Base-by-base conservation (phyloP, 53 echinoderm and acorn worm genomes). In the Luidia sarsii region DNA sequence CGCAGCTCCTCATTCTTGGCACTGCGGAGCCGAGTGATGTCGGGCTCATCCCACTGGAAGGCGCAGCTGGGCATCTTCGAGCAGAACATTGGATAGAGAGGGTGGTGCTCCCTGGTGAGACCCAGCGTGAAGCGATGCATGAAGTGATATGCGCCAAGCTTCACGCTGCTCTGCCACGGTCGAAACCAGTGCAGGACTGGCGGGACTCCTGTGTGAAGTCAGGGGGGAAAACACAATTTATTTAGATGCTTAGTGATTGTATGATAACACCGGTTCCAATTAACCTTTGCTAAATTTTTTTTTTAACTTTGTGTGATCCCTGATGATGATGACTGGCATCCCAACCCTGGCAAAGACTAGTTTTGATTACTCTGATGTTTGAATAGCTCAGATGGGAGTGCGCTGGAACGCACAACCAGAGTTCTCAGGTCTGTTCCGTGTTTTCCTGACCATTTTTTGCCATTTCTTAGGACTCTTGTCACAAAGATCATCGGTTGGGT, bases 91-190 rank as follows among this genome's bases (percentile, higher is more conserved):
- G 48, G 72, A 71, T 72, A 83, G 7, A 71, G 84, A 2, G 73
- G 84, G 32, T 84, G 84, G 33, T 71, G 30, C 39, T 84, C 73
- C 16, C 62, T 84, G 41, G 84, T 84, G 3, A 84, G 72, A 9
- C 83, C 72, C 18, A 50, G 3, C 16, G 57, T 46, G 46, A 83
- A 83, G 2, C 83, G 70, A 34, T 66, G 59, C 83, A 79, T 79
- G 7, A 61, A 31, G 46, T 79, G 61, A 16, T 39, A 61, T 2
- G 64, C 32, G 16, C 48, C 50, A 0, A 72, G 48, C n/a, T 31
- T 37, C 2, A 72, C 54, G 36, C 48, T 25, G 15, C 57, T 70
- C 57, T n/a, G 39, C 83, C 82, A 70, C 9, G 82, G 82, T 2
- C 11, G 4, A 35, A 81, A 81, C 52, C 49, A 31, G 9, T 50